phyloP scores from a whole-genome alignment of 2,113 vertebrate genomes.

The Dicrurus megarhynchus region DNA sequence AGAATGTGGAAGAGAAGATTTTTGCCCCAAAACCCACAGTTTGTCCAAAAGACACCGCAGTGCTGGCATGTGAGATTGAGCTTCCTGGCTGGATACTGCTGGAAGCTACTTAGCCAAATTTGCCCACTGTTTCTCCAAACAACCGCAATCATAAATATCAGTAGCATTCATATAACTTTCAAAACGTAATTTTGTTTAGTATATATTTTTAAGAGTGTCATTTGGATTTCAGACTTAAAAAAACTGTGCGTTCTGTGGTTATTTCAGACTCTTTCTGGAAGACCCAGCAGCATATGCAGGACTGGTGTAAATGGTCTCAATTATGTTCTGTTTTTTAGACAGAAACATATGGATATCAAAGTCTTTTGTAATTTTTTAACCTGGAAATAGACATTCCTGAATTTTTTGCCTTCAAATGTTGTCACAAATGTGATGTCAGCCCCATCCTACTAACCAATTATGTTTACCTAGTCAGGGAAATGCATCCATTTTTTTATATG shows the following conservation, averaged over 20 bases:
- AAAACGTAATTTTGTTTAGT: not conserved
- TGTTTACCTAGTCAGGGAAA: not conserved
- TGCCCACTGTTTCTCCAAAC: not conserved
- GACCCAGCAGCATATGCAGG: not conserved
- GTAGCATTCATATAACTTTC: not conserved
- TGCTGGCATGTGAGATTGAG: not conserved
- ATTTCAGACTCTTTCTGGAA: not conserved
- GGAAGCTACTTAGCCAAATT: not conserved
- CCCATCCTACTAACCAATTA: not conserved
- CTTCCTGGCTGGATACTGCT: not conserved
- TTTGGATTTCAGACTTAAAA: not conserved
- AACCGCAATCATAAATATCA: not conserved
- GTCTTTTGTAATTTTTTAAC: not conserved
- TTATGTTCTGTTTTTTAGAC: not conserved
- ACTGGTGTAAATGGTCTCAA: not conserved
- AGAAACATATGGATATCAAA: not conserved
- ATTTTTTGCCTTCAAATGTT: not conserved
- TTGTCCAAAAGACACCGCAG: rapidly evolving
- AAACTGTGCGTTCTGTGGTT: not conserved
- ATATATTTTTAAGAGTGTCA: not conserved
- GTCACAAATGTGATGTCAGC: not conserved
- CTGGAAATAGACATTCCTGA: not conserved
- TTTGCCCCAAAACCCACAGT: rapidly evolving
- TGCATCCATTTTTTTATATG: not conserved
- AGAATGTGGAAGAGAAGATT: not conserved